Percentiles rank a stretch among this genome's conserved stretches.
phyloP scores from a whole-genome alignment of 2,113 vertebrate genomes.

The Stictonetta naevosa region DNA sequence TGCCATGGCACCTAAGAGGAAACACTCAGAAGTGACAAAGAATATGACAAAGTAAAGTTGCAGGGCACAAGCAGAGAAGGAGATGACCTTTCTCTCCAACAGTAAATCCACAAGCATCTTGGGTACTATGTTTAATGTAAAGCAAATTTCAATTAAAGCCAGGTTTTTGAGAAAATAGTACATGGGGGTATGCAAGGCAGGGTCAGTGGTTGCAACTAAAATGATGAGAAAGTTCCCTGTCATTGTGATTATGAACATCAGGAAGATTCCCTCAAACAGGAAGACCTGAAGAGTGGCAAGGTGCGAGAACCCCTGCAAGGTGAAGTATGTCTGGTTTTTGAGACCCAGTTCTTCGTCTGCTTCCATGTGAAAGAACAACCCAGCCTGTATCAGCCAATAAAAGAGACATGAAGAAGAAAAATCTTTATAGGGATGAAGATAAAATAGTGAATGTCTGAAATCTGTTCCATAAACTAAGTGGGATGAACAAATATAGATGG shows the following conservation, averaged over 20 bases:
- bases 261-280: not conserved
- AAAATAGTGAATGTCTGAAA: not conserved
- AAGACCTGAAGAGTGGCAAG: not conserved
- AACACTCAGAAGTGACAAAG: not conserved
- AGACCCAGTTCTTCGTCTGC: not conserved
- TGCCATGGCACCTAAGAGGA: not conserved
- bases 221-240: slow-evolving; percentile 2
- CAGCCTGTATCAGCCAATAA: not conserved
- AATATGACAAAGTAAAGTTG: not conserved
- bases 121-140: not conserved
- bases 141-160: not conserved
- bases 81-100: not conserved
- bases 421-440: not conserved
- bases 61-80: not conserved
- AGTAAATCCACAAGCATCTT: not conserved
- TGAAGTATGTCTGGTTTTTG: not conserved
- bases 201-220: not conserved
- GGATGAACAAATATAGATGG: not conserved
- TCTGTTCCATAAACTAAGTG: not conserved
- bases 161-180: not conserved
- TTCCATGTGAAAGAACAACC: not conserved
- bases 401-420: not conserved
- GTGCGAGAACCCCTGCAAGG: not conserved
- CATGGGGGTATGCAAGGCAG: not conserved
- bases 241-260: not conserved